phyloP scores from a whole-genome alignment of 2,113 vertebrate genomes.

The Hucho hucho region DNA sequence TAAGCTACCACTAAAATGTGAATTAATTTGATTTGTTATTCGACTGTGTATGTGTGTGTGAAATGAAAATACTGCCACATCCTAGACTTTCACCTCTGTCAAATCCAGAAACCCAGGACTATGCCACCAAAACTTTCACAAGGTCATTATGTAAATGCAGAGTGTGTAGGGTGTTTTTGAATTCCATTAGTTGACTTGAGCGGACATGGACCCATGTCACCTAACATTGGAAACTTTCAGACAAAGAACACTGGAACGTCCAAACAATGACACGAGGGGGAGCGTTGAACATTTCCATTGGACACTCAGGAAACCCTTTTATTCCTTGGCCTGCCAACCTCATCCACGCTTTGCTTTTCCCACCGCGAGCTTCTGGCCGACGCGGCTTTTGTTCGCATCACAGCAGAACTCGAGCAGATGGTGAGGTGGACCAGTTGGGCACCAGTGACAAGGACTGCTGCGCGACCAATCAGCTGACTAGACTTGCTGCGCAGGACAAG shows the following conservation, averaged over 20 bases:
- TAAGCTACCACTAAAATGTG: too few relatives aligned
- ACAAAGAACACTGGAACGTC: background rate
- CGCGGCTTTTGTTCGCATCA: conserved; percentile 12
- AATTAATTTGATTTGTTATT: background rate
- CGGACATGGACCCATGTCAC: background rate
- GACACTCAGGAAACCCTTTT: background rate
- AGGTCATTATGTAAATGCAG: too few relatives aligned
- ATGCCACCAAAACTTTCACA: too few relatives aligned
- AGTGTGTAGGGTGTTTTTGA: background rate
- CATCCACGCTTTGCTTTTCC: background rate
- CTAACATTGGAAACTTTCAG: too few relatives aligned
- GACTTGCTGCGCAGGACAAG: conserved; percentile 44
- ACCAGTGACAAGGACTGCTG: conserved; percentile 36
- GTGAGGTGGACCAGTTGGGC: conserved; percentile 53
- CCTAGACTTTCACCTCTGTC: background rate
- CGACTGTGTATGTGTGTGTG: background rate
- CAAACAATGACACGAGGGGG: background rate
- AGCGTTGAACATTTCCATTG: background rate
- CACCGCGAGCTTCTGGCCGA: background rate
- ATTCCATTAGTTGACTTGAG: background rate
- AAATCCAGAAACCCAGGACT: too few relatives aligned
- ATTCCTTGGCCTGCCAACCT: background rate
- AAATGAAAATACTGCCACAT: too few relatives aligned
- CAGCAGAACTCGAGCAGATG: conserved; percentile 61
- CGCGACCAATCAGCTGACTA: conserved; percentile 71